Evolutionary conservation across 2,797 vertebrate species (phyloP).

Genomic region (Myiothlypis chrysogaster): DNA sequence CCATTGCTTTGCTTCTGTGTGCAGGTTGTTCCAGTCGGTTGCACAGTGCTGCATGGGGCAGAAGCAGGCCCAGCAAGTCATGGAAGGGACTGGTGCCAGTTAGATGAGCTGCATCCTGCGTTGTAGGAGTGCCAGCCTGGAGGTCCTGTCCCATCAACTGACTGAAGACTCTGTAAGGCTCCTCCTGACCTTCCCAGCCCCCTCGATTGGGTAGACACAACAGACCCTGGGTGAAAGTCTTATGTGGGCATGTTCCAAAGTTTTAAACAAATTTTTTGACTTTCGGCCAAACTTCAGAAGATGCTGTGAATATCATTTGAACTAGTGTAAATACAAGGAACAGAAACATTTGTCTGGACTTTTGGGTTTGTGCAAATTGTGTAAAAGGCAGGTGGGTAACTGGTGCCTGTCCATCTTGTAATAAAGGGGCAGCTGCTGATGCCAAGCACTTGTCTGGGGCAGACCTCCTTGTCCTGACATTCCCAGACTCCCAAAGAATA

Average conservation of each 20-base stretch:
- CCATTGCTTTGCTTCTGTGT: background rate
- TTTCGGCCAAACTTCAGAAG: slow-evolving; percentile 84
- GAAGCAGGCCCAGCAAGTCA: slow-evolving; percentile 99
- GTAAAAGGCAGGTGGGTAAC: slow-evolving; percentile 75
- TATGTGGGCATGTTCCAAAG: slow-evolving; percentile 76
- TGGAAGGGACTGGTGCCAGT: slow-evolving; percentile 98
- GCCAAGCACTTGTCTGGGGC: slow-evolving; percentile 66
- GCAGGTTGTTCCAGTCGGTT: slow-evolving; percentile 97
- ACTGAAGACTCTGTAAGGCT: slow-evolving; percentile 69
- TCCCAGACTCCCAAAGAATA: slow-evolving; percentile 72
- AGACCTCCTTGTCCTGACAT: slow-evolving; percentile 61
- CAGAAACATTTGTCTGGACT: slow-evolving; percentile 81
- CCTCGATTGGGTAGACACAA: slow-evolving; percentile 55
- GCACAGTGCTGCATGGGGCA: slow-evolving; percentile 99
- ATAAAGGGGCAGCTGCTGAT: slow-evolving; percentile 69
- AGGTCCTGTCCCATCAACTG: slow-evolving; percentile 16
- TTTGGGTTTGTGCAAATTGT: slow-evolving; percentile 80
- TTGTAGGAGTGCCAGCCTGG: slow-evolving; percentile 33
- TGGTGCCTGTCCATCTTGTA: slow-evolving; percentile 68
- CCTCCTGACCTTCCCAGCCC: slow-evolving; percentile 73
- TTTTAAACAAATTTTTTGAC: slow-evolving; percentile 74
- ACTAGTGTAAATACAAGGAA: slow-evolving; percentile 94
- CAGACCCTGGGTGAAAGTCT: slow-evolving; percentile 56
- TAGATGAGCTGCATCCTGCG: slow-evolving; percentile 65
- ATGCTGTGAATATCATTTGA: slow-evolving; percentile 96